Conservation (phyloP, 2,888 invertebrate genomes). For the Orthonychiurus folsomi region DNA sequence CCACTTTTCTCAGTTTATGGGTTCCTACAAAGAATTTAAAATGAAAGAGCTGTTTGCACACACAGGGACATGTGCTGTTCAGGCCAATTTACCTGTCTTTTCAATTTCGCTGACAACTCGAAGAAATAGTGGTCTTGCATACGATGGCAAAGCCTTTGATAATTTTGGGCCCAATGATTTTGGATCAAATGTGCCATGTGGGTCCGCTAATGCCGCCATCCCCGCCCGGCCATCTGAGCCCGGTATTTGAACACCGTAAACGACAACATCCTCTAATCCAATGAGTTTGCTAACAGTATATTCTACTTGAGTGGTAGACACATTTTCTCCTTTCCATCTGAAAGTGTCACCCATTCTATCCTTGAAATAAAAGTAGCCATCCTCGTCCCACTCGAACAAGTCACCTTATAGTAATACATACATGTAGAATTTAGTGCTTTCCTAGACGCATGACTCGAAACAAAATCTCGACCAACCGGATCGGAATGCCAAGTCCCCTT, state of each 20-base stretch:
- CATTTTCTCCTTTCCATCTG: constrained; percentile 93
- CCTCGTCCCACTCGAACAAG: constrained; percentile 21
- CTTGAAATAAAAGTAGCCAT: constrained; percentile 29
- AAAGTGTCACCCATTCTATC: constrained; percentile 29
- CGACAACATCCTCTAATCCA: constrained; percentile 75
- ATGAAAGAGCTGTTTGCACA: too few species aligned
- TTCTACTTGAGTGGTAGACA: constrained; percentile 94
- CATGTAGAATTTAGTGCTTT: not conserved
- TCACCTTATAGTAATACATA: constrained; percentile 20
- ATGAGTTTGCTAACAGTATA: constrained; percentile 74
- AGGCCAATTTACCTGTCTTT: constrained; percentile 30
- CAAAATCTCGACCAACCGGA: too few species aligned
- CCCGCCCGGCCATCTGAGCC: constrained; percentile 29
- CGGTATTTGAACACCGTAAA: constrained; percentile 81
- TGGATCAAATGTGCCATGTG: constrained; percentile 18
- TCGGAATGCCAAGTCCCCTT: constrained; percentile 85
- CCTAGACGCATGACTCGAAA: too few species aligned
- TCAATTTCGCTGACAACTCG: constrained; percentile 27
- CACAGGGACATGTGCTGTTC: too few species aligned
- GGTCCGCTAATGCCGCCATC: constrained; percentile 32
- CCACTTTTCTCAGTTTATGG: constrained; percentile 83
- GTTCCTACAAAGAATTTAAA: constrained; percentile 59
- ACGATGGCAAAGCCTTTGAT: constrained; percentile 27
- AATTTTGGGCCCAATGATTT: constrained; percentile 15
- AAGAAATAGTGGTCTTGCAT: constrained; percentile 33